A percentile compares a stretch with the other conserved stretches of the same genome.
phyloP scores from a whole-genome alignment of 2,888 invertebrate genomes.

The Oscheius sp. region DNA sequence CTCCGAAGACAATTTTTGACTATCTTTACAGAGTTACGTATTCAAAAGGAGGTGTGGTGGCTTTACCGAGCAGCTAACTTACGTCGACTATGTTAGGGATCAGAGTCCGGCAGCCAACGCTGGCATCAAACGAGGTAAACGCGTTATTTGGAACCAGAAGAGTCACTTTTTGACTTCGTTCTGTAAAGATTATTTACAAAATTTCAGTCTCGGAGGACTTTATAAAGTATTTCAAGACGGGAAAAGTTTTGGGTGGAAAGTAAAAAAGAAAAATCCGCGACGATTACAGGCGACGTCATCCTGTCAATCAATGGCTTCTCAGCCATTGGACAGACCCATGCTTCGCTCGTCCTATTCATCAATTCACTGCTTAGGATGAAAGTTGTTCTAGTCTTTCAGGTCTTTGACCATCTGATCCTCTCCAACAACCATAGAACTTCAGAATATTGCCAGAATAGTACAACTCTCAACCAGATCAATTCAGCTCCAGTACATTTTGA shows the following conservation, averaged over 20 bases:
- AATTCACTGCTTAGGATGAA: constrained; percentile 45
- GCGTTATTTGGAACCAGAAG: no score
- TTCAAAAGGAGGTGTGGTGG: constrained; percentile 93
- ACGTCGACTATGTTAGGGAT: constrained; percentile 93
- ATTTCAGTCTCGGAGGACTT: no score
- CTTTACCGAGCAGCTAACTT: constrained; percentile 94
- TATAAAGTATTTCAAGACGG: no score
- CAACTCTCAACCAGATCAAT: constrained; percentile 91
- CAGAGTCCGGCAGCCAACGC: constrained; percentile 91
- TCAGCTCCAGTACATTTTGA: constrained; percentile 50
- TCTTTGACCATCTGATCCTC: not conserved
- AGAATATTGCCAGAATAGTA: constrained; percentile 94
- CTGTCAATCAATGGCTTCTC: constrained; percentile 56
- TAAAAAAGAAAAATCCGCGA: no score
- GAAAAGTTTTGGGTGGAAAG: no score
- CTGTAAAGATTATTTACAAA: no score
- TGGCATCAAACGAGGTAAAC: constrained; percentile 87
- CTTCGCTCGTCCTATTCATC: constrained; percentile 51
- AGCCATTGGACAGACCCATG: constrained; percentile 48
- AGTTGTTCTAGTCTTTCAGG: constrained; percentile 50
- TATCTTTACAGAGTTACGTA: constrained; percentile 85
- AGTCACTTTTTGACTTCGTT: no score
- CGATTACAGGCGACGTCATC: constrained; percentile 50
- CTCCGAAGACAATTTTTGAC: not conserved
- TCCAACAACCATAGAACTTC: not conserved